These are phyloP conservation scores for Patella pellucida DNA, from an alignment of 2,888 invertebrate genomes.

Conservation along the genomic window DNA sequence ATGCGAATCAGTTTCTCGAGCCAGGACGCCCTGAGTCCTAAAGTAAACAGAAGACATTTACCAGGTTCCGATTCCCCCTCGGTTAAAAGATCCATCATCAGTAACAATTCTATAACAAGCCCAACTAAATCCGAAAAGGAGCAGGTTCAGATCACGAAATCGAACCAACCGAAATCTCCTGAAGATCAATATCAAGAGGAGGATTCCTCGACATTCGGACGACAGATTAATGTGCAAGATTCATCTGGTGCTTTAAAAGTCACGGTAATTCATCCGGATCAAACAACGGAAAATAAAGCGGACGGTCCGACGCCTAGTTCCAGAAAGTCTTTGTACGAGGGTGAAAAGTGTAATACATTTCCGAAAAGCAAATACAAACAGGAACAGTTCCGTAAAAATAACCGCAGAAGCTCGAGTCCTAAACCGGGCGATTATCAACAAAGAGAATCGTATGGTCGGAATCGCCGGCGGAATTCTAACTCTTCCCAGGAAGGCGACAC, in stretches of 20 bases:
- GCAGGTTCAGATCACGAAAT: neutral
- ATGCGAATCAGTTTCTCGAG: conserved; percentile 31
- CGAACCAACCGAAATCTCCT: neutral
- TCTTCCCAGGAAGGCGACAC: conserved; percentile 10
- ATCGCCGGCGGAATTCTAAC: neutral
- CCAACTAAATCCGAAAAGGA: neutral
- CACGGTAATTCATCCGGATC: conserved; percentile 41
- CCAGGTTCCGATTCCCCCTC: conserved; percentile 27
- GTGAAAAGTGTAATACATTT: conserved; percentile 1
- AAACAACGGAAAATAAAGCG: conserved; percentile 25
- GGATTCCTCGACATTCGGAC: conserved; percentile 21
- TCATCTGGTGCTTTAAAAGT: conserved; percentile 50
- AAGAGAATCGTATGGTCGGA: neutral
- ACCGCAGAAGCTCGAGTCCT: neutral
- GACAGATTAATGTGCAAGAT: conserved; percentile 40
- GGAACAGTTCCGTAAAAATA: neutral
- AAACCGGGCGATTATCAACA: neutral
- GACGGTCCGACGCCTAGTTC: neutral
- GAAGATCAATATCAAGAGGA: neutral
- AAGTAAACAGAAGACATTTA: conserved; percentile 13
- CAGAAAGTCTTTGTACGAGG: neutral
- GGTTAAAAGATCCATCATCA: conserved; percentile 23
- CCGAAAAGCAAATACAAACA: neutral
- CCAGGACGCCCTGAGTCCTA: conserved; percentile 24
- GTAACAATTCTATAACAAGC: neutral